These are phyloP conservation scores for Venusia cambrica DNA, from an alignment of 2,888 invertebrate species.

Conservation along the genomic window DNA sequence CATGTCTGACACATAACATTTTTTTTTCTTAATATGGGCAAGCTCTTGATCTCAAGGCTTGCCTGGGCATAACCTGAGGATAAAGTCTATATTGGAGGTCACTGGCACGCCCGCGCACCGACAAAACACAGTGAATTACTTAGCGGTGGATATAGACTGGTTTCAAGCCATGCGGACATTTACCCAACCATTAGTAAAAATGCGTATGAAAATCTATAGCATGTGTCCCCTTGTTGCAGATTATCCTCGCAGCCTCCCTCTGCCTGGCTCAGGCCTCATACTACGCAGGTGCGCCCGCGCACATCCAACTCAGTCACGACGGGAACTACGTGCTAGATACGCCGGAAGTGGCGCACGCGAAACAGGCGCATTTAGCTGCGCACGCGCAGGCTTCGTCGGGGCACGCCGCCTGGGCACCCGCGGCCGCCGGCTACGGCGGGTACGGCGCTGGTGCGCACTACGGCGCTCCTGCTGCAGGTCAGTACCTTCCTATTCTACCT, in stretches of 20 bases:
- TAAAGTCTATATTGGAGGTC: too few species aligned
- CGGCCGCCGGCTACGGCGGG: slow-evolving; percentile 51
- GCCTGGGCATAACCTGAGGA: too few species aligned
- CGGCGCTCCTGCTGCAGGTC: slow-evolving; percentile 72
- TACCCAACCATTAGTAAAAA: too few species aligned
- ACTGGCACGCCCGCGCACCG: too few species aligned
- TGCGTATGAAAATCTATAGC: slow-evolving; percentile 8
- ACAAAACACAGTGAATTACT: too few species aligned
- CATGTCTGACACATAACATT: too few species aligned
- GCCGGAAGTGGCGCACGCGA: slow-evolving; percentile 76
- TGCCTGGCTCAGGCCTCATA: slow-evolving; percentile 79
- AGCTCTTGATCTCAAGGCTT: too few species aligned
- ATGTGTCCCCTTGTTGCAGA: slow-evolving; percentile 44
- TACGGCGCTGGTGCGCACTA: slow-evolving; percentile 58
- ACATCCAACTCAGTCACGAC: slow-evolving; percentile 73
- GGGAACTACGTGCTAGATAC: slow-evolving; percentile 78
- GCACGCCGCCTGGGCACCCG: slow-evolving; percentile 73
- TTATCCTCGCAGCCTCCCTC: slow-evolving; percentile 71
- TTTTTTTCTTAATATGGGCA: too few species aligned
- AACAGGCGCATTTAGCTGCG: slow-evolving; percentile 70
- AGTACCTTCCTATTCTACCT: slow-evolving; percentile 25
- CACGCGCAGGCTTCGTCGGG: slow-evolving; percentile 70
- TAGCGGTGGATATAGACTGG: too few species aligned
- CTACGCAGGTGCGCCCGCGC: slow-evolving; percentile 73
- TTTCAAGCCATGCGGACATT: too few species aligned